These are phyloP conservation scores for Homalodisca vitripennis DNA, from an alignment of 1,140 invertebrate species.

Conservation along the genomic window DNA sequence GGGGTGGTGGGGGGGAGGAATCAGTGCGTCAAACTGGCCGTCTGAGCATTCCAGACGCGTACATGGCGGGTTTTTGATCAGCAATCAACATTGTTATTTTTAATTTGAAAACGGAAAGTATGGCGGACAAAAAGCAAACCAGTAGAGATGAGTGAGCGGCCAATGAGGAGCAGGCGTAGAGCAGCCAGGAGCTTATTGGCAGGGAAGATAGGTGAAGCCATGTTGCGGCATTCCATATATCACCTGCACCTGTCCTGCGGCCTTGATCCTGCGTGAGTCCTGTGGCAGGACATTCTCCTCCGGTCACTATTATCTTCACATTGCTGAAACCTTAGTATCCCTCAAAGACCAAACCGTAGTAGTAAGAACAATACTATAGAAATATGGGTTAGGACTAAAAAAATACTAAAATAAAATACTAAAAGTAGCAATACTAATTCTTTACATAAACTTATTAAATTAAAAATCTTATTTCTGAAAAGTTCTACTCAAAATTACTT, in stretches of 20 bases:
- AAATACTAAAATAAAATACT: no score
- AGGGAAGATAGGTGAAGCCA: not conserved
- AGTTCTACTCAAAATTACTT: no score
- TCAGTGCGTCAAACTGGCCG: not conserved
- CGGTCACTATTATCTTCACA: no score
- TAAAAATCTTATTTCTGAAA: no score
- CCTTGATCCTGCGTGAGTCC: no score
- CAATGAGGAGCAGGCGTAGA: not conserved
- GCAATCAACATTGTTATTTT: slow-evolving; percentile 25
- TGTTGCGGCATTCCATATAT: not conserved
- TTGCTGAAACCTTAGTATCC: no score
- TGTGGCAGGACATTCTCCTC: no score
- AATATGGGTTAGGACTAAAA: no score
- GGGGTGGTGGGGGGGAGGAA: not conserved
- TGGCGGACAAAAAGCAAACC: slow-evolving; percentile 2
- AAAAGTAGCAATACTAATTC: no score
- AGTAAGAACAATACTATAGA: no score
- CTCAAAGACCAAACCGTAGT: no score
- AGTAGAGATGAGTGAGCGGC: not conserved
- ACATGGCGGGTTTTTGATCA: slow-evolving; percentile 15
- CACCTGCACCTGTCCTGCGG: not conserved
- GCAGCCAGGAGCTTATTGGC: slow-evolving; percentile 7
- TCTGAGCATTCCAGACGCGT: slow-evolving; percentile 17
- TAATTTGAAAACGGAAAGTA: slow-evolving; percentile 16
- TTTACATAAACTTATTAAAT: no score